Base-by-base conservation (phyloP, 2,888 invertebrate genomes). In the Laothoe populi region DNA sequence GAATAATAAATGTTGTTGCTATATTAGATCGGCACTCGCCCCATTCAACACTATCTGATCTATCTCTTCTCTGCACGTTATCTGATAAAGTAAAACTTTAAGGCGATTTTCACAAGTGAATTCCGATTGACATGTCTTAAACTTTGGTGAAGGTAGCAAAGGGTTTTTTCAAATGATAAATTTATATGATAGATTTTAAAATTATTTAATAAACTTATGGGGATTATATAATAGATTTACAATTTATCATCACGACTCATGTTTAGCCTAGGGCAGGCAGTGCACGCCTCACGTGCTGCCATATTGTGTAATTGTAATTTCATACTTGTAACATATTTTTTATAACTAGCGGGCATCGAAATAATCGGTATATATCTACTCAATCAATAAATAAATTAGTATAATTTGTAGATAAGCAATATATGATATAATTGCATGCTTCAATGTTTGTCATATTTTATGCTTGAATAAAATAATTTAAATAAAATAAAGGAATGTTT, bases 391-490 rank as follows among this genome's bases (percentile, higher is more conserved):
- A 70, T 74, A 76, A 76, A 61, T 45, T 62, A 62, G 53, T 21
- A 7, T 40, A 76, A 72, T 78, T 71, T 82, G 82, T 86, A 87
- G 83, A 82, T 85, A 83, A 84, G 82, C 77, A 78, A 68, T 71
- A 78, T 78, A 77, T 79, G 72, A 79, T 79, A 79, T 81, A 79
- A 83, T 76, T 87, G 83, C 86, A 86, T 90, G 88, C 84, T 83
- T 85, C 72, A 73, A 84, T 86, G 82, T 87, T 86, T 91, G 90
- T 90, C 89, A 87, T 85, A 83, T 80, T 86, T 63, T 58, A 48
- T 62, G 62, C 90, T 91, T 91, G 69, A 91, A 90, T 90, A 90
- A 90, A 90, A 80, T 70, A 74, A 71, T 78, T 70, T 72, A 86
- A 84, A 76, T 73, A 71, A 72, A 74, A 68, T 72, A 57, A 66